Conservation (phyloP, 2,888 invertebrate species). For the Hirtodrosophila trivittata region DNA sequence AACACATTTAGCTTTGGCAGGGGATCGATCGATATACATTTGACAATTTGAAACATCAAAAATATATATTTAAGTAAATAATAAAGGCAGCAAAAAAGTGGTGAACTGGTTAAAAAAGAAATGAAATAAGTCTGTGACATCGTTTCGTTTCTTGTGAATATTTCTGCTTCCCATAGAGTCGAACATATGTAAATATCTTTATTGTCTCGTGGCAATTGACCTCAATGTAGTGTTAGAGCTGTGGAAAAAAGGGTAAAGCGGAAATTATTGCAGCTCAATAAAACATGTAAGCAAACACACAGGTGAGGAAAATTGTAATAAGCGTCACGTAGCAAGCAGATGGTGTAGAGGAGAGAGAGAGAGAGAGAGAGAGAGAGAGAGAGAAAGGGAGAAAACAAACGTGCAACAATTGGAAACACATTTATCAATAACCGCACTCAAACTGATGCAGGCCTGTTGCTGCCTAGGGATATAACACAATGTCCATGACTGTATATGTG, state of each 20-base stretch:
- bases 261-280: slow-evolving; percentile 68
- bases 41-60: no score
- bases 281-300: slow-evolving; percentile 53
- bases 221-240: slow-evolving; percentile 59
- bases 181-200: neutral
- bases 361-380: slow-evolving; percentile 1
- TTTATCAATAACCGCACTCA: slow-evolving; percentile 73
- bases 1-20: neutral
- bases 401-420: slow-evolving; percentile 72
- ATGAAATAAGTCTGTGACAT: no score
- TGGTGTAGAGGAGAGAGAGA: slow-evolving; percentile 11
- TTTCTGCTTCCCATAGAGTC: no score
- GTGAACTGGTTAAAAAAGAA: no score
- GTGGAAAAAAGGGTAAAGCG: slow-evolving; percentile 18
- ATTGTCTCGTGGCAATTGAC: slow-evolving; percentile 33
- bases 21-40: no score
- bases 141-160: no score
- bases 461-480: slow-evolving; percentile 43
- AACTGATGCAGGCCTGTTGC: slow-evolving; percentile 62
- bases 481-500: neutral
- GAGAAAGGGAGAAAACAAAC: neutral
- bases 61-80: no score
- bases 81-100: no score
- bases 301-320: slow-evolving; percentile 59
- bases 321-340: slow-evolving; percentile 55